Evolutionary conservation across 1,140 invertebrate species (phyloP).

Genomic region (Scaptomyza montana): DNA sequence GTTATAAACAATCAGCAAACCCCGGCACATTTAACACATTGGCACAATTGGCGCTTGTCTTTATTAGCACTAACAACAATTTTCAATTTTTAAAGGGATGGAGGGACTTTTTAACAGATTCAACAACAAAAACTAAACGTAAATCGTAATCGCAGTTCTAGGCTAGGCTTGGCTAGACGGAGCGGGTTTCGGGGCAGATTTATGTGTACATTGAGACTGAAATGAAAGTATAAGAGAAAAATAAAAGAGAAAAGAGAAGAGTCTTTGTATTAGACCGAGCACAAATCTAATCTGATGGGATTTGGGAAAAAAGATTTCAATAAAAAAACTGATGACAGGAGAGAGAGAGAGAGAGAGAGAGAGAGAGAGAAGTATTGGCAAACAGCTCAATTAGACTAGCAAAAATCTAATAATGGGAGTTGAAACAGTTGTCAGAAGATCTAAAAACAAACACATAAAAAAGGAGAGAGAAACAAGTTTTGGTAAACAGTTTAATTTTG

Average conservation of each 20-base stretch:
- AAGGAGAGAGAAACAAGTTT: no score
- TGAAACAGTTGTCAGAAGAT: no score
- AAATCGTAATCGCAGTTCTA: conserved; percentile 38
- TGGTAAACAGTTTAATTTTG: no score
- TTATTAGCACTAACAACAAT: conserved; percentile 43
- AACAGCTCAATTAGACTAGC: no score
- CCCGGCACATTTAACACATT: conserved; percentile 26
- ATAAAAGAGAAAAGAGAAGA: conserved; percentile 50
- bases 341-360: no score
- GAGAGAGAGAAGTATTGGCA: no score
- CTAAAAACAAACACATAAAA: no score
- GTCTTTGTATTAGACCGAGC: conserved; percentile 56
- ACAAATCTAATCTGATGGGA: conserved; percentile 25
- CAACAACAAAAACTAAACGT: conserved; percentile 15
- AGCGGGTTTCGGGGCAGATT: conserved; percentile 40
- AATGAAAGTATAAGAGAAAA: conserved; percentile 69
- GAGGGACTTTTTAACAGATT: conserved; percentile 6
- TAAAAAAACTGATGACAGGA: not conserved
- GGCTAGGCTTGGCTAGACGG: conserved; percentile 36
- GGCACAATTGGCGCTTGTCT: conserved; percentile 11
- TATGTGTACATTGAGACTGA: conserved; percentile 72
- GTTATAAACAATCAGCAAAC: conserved; percentile 32
- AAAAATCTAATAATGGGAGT: no score
- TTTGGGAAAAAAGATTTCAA: not conserved
- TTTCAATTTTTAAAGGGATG: conserved; percentile 18